phyloP scores from a whole-genome alignment of 2,888 invertebrate species.

The Lasioglossum zephyrum region DNA sequence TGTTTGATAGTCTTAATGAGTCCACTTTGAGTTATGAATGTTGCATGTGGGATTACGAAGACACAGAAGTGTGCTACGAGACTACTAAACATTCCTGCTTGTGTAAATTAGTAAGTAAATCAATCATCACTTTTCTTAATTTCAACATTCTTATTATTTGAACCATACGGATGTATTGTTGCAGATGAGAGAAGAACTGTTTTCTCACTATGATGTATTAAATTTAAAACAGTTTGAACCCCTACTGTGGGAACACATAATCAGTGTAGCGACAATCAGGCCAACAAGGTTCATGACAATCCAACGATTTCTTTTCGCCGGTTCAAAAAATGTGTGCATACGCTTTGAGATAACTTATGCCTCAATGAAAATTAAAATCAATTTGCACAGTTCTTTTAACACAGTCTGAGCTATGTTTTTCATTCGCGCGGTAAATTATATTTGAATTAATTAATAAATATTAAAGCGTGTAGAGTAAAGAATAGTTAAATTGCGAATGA shows the following conservation, averaged over 20 bases:
- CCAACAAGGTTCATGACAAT: slow-evolving; percentile 55
- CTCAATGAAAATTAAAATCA: not conserved
- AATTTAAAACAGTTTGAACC: slow-evolving; percentile 36
- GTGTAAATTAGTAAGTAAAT: slow-evolving; percentile 26
- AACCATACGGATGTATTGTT: slow-evolving; percentile 7
- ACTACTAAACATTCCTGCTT: not conserved
- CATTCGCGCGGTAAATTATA: no score
- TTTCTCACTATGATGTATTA: slow-evolving; percentile 38
- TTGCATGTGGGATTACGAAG: not conserved
- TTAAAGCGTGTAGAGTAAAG: not conserved
- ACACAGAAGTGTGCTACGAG: not conserved
- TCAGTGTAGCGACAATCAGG: slow-evolving; percentile 54
- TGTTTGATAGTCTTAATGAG: not conserved
- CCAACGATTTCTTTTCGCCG: not conserved
- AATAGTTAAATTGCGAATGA: not conserved
- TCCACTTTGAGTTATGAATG: not conserved
- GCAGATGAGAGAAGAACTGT: slow-evolving; percentile 51
- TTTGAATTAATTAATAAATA: not conserved
- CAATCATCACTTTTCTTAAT: no score
- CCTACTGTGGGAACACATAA: slow-evolving; percentile 4
- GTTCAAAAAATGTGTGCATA: not conserved
- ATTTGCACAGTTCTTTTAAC: not conserved
- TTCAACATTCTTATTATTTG: not conserved
- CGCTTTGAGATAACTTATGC: not conserved
- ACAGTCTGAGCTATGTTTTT: not conserved